Conservation (phyloP, 2,888 invertebrate genomes). For the Andrena flavipes region DNA sequence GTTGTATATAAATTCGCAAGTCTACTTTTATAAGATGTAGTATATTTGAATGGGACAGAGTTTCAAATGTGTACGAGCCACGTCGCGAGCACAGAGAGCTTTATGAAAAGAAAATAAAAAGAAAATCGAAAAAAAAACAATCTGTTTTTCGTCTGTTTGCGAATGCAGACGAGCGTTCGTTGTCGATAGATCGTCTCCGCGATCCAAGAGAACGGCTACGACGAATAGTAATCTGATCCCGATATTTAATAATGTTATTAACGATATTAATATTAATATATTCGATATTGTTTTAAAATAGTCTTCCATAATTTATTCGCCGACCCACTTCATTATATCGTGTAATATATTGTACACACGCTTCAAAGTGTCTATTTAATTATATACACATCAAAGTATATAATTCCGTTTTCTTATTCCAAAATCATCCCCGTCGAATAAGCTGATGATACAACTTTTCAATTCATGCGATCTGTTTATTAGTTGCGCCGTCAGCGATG, state of each 20-base stretch:
- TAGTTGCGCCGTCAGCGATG: constrained; percentile 22
- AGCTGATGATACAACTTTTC: not conserved
- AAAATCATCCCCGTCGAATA: not conserved
- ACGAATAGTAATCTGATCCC: constrained; percentile 74
- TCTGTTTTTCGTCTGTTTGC: constrained; percentile 36
- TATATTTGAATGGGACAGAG: constrained; percentile 40
- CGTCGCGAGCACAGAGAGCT: constrained; percentile 45
- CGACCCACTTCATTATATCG: constrained; percentile 20
- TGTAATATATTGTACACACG: constrained; percentile 36
- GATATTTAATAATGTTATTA: constrained; percentile 80
- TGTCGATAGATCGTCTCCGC: constrained; percentile 42
- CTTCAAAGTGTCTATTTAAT: constrained; percentile 30
- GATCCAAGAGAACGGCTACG: constrained; percentile 56
- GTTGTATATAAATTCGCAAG: constrained; percentile 42
- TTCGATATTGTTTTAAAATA: constrained; percentile 80
- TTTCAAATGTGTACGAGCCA: constrained; percentile 45
- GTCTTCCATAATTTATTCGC: constrained; percentile 45
- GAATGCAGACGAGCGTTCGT: constrained; percentile 37
- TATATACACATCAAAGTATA: constrained; percentile 15
- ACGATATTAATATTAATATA: constrained; percentile 81
- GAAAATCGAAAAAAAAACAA: constrained; percentile 8
- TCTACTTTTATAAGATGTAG: constrained; percentile 49
- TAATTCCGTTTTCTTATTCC: not conserved
- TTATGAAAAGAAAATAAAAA: constrained; percentile 37
- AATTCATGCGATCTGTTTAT: constrained; percentile 40